phyloP scores from a whole-genome alignment of 2,888 invertebrate species.

The Lithophane ornitopus region DNA sequence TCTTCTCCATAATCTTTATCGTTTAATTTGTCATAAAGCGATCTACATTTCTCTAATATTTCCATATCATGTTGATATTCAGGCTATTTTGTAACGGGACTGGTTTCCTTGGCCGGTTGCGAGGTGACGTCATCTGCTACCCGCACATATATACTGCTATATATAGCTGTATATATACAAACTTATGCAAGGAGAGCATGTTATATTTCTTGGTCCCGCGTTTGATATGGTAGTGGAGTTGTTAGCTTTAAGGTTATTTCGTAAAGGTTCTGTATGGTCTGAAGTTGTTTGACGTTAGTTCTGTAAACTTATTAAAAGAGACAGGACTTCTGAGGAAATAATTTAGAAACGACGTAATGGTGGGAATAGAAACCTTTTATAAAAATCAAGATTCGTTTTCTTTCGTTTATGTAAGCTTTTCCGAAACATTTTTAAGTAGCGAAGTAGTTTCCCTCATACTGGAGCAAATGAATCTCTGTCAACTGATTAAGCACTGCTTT shows the following conservation, averaged over 20 bases:
- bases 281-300: neutral
- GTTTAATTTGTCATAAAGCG: neutral
- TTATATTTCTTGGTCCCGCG: constrained; percentile 33
- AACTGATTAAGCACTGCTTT: neutral
- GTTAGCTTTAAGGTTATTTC: constrained; percentile 3
- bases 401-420: neutral
- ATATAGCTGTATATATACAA: constrained; percentile 19
- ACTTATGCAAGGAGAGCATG: constrained; percentile 63
- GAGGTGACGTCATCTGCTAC: constrained; percentile 59
- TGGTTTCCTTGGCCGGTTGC: constrained; percentile 63
- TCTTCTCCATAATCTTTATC: neutral
- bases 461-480: neutral
- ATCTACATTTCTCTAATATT: constrained; percentile 38
- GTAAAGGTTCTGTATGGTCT: neutral
- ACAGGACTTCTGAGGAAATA: neutral
- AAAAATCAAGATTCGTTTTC: neutral
- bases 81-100: constrained; percentile 59
- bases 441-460: neutral
- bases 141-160: constrained; percentile 16
- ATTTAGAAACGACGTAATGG: neutral
- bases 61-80: constrained; percentile 45
- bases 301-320: no score
- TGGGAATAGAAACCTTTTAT: neutral
- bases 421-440: no score
- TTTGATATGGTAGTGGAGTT: neutral